A percentile compares a stretch with the other conserved stretches of the same genome.
These are phyloP conservation scores for Propithecus coquereli DNA, from an alignment of 2,113 vertebrate genomes.

Conservation along the genomic window DNA sequence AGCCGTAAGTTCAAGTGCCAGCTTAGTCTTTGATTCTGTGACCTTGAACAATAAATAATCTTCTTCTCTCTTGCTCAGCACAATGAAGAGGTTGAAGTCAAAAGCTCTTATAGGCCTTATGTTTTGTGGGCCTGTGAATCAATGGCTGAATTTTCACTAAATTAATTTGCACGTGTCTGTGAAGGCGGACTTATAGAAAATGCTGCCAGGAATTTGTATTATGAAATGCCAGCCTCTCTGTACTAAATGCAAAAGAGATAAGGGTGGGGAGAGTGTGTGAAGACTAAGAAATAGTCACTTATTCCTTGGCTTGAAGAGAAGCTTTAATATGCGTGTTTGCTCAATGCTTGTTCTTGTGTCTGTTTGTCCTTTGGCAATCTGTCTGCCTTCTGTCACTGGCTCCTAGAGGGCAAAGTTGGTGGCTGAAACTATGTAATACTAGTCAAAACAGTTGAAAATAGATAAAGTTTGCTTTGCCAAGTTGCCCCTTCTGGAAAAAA, in stretches of 20 bases:
- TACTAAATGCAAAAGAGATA: neutral
- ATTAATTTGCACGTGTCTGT: neutral
- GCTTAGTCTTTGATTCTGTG: neutral
- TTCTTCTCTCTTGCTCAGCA: neutral
- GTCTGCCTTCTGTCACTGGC: neutral
- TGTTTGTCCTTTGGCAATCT: neutral
- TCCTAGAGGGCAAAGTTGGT: neutral
- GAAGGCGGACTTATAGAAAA: neutral
- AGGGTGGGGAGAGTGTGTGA: neutral
- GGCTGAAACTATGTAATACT: neutral
- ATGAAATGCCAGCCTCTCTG: neutral
- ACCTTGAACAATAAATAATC: neutral
- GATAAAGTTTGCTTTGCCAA: neutral
- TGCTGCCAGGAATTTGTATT: slow-evolving; percentile 14
- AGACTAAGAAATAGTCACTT: neutral
- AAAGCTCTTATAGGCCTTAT: neutral
- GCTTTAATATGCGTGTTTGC: neutral
- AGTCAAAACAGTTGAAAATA: neutral
- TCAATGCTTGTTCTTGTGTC: neutral
- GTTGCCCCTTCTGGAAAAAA: neutral
- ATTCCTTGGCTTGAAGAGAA: neutral
- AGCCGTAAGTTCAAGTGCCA: neutral
- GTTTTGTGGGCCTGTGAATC: neutral
- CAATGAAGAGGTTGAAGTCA: neutral
- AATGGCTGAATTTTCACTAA: neutral